Evolutionary conservation across 2,888 invertebrate genomes (phyloP), one percentile per base, ranked within the genome.

Genomic region (Spodoptera littoralis): DNA sequence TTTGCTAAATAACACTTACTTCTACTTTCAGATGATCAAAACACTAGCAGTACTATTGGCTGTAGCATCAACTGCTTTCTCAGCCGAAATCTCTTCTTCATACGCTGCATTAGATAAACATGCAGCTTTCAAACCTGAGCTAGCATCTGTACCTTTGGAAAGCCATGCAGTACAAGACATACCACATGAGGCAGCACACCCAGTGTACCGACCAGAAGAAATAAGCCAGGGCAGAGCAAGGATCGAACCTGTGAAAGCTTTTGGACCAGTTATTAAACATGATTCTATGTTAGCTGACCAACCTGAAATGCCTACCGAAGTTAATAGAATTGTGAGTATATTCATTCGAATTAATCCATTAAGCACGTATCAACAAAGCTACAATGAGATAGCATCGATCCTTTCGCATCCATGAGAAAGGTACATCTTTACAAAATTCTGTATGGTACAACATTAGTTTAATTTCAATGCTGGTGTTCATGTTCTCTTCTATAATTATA

Each of bases 221-320:
- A 86, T 64, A 18, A 81, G 83, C 58, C 87, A 87, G 75, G 90
- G 88, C 12, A 82, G 93, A 60, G 90, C 88, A 0, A 86, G 87
- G 62, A 87, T 92, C 43, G 87, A 90, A 70, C 90, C 90, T 52
- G 90, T 92, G 0, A 88, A 85, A 55, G 73, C 92, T 1, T 76
- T 68, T 13, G 88, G 88, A 8, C 85, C 90, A 3, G 84, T 89
- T 18, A 85, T 90, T 3, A 91, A 89, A 60, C 88, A 92, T 76
- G 92, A 92, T 42, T 76, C 83, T n/a, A 93, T 94, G 93, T 60
- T 94, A 22, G 87, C 91, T 24, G 94, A 94, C 65, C 90, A 92
- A 63, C 89, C 92, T 3, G 68, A 61, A 27, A 73, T 51, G 4
- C 57, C 82, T 1, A 81, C 87, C 43, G 92, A 91, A 75, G 81